Conservation (phyloP, 2,797 vertebrate genomes). For the Coreius guichenoti region DNA sequence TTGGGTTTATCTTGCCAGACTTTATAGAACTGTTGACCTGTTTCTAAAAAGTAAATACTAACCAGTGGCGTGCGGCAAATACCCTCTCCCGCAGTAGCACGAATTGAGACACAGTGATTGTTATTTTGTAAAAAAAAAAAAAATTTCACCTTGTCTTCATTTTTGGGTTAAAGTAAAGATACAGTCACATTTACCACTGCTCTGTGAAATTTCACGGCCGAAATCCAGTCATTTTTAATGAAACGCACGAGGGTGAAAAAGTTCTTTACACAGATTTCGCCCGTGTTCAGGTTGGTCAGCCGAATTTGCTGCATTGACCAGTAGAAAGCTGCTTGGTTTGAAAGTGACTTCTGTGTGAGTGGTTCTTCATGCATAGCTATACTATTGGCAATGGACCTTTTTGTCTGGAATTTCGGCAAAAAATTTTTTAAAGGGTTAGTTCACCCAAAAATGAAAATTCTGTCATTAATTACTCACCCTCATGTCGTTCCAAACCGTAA, state of each 20-base stretch:
- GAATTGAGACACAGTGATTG: not conserved
- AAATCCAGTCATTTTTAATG: not conserved
- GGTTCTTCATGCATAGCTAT: no score
- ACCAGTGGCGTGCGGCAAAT: not conserved
- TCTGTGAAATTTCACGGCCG: not conserved
- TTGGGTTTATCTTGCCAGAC: not conserved
- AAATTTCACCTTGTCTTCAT: not conserved
- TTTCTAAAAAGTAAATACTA: conserved; percentile 28
- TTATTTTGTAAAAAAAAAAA: not conserved
- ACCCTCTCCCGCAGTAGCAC: not conserved
- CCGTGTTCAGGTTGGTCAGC: not conserved
- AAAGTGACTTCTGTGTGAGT: no score
- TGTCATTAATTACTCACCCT: no score
- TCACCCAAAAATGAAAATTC: no score
- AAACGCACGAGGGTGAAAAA: not conserved
- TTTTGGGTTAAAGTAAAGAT: not conserved
- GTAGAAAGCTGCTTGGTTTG: not conserved
- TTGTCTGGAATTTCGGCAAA: no score
- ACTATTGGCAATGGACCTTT: no score
- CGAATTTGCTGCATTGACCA: not conserved
- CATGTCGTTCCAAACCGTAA: no score
- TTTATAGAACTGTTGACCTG: conserved; percentile 24
- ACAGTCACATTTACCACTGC: not conserved
- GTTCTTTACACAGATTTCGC: not conserved
- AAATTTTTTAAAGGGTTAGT: no score